These are phyloP conservation scores for Ceratoteleas bidentatus DNA, from an alignment of 1,140 invertebrate species.

Conservation along the genomic window DNA sequence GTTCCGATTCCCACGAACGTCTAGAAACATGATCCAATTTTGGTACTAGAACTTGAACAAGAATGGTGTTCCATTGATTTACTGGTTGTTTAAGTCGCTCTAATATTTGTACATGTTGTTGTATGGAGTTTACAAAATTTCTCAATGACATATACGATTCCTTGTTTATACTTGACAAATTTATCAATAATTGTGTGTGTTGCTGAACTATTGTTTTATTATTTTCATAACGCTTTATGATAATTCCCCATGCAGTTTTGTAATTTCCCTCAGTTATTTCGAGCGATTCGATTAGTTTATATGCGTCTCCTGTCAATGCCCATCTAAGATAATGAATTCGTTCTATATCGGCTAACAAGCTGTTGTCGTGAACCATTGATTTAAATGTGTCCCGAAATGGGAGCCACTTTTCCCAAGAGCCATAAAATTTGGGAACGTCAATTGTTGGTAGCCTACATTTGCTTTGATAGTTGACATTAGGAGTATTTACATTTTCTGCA, in stretches of 20 bases:
- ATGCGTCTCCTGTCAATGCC: slow-evolving; percentile 58
- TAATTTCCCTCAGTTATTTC: slow-evolving; percentile 11
- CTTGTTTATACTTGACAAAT: neutral
- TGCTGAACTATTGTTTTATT: slow-evolving; percentile 7
- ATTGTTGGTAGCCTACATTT: slow-evolving; percentile 3
- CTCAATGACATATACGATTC: slow-evolving; percentile 1
- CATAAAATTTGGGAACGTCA: slow-evolving; percentile 24
- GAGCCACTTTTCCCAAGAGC: slow-evolving; percentile 64
- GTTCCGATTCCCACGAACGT: neutral
- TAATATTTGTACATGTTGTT: slow-evolving; percentile 1
- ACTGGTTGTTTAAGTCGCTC: neutral
- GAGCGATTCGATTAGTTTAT: slow-evolving; percentile 20
- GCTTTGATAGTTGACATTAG: no score
- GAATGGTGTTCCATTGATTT: slow-evolving; percentile 3
- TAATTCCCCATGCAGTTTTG: slow-evolving; percentile 1
- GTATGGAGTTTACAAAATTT: slow-evolving; percentile 2
- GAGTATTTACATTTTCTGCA: no score
- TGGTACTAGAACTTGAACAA: slow-evolving; percentile 1
- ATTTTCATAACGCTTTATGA: slow-evolving; percentile 1
- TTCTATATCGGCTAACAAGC: slow-evolving; percentile 52
- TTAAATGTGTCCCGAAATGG: slow-evolving; percentile 68
- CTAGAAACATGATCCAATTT: slow-evolving; percentile 5
- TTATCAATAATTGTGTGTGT: slow-evolving; percentile 5
- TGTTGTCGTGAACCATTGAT: slow-evolving; percentile 65
- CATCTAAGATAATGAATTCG: slow-evolving; percentile 66